Conservation (phyloP, 2,113 vertebrate species). For the Nibea albiflora region DNA sequence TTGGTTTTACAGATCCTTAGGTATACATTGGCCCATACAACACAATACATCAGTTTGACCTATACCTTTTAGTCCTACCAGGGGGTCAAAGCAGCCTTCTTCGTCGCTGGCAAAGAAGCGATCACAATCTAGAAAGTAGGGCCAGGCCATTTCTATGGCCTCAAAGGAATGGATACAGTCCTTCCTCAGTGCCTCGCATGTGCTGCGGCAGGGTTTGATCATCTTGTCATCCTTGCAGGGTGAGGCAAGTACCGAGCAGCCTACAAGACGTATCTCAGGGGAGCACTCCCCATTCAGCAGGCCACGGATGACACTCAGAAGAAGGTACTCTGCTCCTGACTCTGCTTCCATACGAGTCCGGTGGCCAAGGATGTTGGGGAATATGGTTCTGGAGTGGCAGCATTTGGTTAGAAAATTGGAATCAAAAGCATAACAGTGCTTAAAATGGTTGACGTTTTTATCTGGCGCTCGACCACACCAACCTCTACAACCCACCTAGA, state of each 20-base stretch:
- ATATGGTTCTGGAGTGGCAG: constrained; percentile 78
- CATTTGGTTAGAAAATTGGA: not conserved
- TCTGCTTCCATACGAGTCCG: constrained; percentile 85
- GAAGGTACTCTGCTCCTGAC: constrained; percentile 91
- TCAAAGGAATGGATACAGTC: constrained; percentile 92
- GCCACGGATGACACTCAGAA: constrained; percentile 92
- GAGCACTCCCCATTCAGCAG: constrained; percentile 95
- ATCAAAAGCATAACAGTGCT: not conserved
- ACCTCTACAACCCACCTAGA: constrained; percentile 66
- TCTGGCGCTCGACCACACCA: not conserved
- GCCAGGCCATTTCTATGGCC: constrained; percentile 97
- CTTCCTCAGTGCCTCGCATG: constrained; percentile 88
- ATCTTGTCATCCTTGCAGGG: constrained; percentile 84
- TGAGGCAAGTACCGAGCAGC: constrained; percentile 92
- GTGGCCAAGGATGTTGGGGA: constrained; percentile 92
- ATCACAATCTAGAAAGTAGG: constrained; percentile 95
- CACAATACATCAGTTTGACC: not conserved
- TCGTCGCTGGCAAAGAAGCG: constrained; percentile 88
- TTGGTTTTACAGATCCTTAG: not conserved
- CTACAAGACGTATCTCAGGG: constrained; percentile 92
- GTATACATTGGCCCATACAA: not conserved
- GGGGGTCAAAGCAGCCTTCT: constrained; percentile 92
- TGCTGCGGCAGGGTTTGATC: constrained; percentile 89
- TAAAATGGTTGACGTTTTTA: not conserved
- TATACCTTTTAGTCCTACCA: constrained; percentile 89